Evolutionary conservation across 2,113 vertebrate species (phyloP), one percentile per base, ranked within the genome.

Genomic region (Gopherus evgoodei): DNA sequence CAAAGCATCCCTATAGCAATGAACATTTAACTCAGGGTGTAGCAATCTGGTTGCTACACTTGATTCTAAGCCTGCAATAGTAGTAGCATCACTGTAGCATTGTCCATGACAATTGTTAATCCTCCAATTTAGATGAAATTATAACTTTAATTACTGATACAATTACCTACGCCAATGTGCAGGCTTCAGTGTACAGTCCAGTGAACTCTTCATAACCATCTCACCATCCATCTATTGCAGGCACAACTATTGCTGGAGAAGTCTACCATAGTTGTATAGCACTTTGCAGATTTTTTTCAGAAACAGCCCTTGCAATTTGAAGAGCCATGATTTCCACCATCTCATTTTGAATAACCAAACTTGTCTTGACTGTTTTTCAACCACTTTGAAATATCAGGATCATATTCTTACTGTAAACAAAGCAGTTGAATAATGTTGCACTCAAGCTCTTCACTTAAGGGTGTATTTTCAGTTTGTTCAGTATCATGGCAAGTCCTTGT

Each of bases 391-490:
- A 50, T 50, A 50, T 50, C 49, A 50, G 49, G 49, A 50, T 50
- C 49, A 50, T 50, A 50, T 50, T 83, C 90, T 65, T 94, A n/a
- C 78, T 53, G 3, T 90, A 83, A 91, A 59, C 38, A 75, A 47
- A 84, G 12, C 12, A 65, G n/a, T 16, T 90, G 76, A 93, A 44
- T 29, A 50, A 50, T 14, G 49, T 50, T 50, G 49, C 49, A 50
- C 49, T 50, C 49, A 50, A 50, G 87, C 75, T 42, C 83, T 95
- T 44, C 53, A n/a, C 76, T 94, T 87, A 56, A 56, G 84, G 59
- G 90, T 50, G 95, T 82, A 91, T 93, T 85, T 86, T 94, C 54
- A 86, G 52, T 27, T 91, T 90, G 27, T 94, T 91, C 90, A 87
- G 5, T 87, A 8, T 87, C 85, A 81, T 22, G 31, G 49, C 12